Conservation (phyloP, 2,113 vertebrate genomes). For the Myrmecophaga tridactyla region DNA sequence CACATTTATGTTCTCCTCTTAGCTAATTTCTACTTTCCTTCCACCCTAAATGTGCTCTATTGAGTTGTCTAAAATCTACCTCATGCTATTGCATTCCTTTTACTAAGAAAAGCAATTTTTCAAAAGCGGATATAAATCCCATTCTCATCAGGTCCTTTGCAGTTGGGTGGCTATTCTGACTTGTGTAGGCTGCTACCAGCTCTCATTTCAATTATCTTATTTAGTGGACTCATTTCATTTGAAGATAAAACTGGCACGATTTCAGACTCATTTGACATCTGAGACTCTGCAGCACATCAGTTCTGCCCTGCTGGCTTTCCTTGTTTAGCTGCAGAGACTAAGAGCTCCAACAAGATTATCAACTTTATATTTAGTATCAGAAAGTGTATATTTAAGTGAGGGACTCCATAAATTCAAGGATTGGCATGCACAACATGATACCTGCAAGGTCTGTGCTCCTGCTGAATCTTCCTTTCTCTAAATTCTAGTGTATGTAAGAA, state of each 20-base stretch:
- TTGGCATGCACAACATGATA: neutral
- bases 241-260: conserved; percentile 31
- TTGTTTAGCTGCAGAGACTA: conserved; percentile 9
- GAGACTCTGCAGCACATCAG: neutral
- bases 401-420: conserved; percentile 6
- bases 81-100: neutral
- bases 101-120: conserved; percentile 8
- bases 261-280: conserved; percentile 38
- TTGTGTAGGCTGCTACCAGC: neutral
- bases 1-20: neutral
- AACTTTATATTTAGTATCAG: conserved; percentile 62
- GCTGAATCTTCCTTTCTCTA: neutral
- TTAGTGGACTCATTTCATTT: conserved; percentile 9
- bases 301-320: neutral
- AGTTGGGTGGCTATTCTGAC: neutral
- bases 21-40: neutral
- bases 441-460: neutral
- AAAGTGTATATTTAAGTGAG: conserved; percentile 8
- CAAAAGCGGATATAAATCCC: neutral
- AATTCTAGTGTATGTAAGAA: neutral
- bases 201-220: neutral
- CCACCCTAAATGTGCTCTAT: neutral
- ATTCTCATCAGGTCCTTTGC: neutral
- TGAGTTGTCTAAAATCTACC: neutral
- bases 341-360: conserved; percentile 47